Evolutionary conservation across 92 coral and sea anemone genomes (phyloP).

Genomic region (Epizoanthus scotinus): DNA sequence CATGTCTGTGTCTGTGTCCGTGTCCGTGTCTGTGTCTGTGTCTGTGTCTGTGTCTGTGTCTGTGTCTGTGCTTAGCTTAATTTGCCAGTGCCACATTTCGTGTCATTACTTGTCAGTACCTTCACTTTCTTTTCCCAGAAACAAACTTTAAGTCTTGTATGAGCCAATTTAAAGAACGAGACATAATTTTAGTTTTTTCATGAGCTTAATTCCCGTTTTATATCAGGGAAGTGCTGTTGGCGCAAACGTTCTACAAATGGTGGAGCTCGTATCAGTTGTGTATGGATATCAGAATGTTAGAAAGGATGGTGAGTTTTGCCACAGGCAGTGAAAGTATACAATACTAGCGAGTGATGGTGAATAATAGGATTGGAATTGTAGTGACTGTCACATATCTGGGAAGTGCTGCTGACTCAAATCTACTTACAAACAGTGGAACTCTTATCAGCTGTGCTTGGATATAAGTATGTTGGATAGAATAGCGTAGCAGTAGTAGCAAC

Average conservation of each 20-base stretch:
- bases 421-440: conserved; percentile 58
- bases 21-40: background rate
- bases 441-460: conserved; percentile 74
- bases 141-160: background rate
- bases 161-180: background rate
- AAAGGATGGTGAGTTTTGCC: conserved; percentile 78
- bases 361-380: too few relatives aligned
- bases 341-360: too few relatives aligned
- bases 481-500: conserved; percentile 38
- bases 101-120: background rate
- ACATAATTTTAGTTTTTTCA: background rate
- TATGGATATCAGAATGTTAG: conserved; percentile 90
- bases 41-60: background rate
- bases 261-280: conserved; percentile 63
- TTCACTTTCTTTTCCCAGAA: background rate
- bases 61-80: background rate
- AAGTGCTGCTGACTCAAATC: too few relatives aligned
- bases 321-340: too few relatives aligned
- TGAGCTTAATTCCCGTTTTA: background rate
- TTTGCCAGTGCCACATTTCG: background rate
- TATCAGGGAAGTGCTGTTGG: conserved; percentile 80
- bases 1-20: background rate
- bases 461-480: conserved; percentile 91
- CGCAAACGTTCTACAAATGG: conserved; percentile 88
- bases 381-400: too few relatives aligned